Conservation (phyloP, 2,113 vertebrate genomes). For the Colistium nudipinnis region DNA sequence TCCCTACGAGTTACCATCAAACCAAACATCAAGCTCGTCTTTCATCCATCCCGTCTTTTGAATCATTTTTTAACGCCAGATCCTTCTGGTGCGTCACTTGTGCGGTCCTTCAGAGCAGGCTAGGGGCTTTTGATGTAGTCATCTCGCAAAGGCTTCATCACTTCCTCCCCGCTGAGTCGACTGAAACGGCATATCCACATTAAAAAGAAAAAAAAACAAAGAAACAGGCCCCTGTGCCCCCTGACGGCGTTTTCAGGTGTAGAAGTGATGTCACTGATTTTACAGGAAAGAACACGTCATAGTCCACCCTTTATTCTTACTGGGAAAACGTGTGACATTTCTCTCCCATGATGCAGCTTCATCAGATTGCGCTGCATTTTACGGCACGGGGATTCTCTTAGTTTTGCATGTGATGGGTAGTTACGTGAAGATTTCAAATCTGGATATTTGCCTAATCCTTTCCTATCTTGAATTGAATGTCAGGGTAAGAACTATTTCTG, state of each 20-base stretch:
- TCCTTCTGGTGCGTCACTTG: slow-evolving; percentile 30
- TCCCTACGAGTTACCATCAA: slow-evolving; percentile 24
- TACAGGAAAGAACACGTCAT: slow-evolving; percentile 52
- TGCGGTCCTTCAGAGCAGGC: slow-evolving; percentile 51
- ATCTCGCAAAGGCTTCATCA: slow-evolving; percentile 60
- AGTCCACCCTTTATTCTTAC: slow-evolving; percentile 42
- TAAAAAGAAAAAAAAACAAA: slow-evolving; percentile 33
- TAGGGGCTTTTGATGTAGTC: slow-evolving; percentile 63
- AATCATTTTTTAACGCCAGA: slow-evolving; percentile 6
- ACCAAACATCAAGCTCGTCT: slow-evolving; percentile 35
- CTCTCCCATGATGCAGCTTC: slow-evolving; percentile 15
- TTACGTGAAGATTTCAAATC: neutral
- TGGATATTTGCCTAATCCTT: too few relatives aligned
- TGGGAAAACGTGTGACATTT: slow-evolving; percentile 32
- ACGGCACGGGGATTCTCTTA: neutral
- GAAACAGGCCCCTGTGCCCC: slow-evolving; percentile 41
- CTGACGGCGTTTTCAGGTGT: slow-evolving; percentile 65
- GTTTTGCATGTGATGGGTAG: slow-evolving; percentile 14
- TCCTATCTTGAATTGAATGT: too few relatives aligned
- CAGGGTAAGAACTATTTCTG: too few relatives aligned
- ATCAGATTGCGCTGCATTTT: slow-evolving; percentile 1
- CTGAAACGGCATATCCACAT: slow-evolving; percentile 56
- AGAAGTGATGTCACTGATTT: slow-evolving; percentile 60
- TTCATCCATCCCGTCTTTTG: slow-evolving; percentile 16
- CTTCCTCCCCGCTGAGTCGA: slow-evolving; percentile 58